Evolutionary conservation across 2,113 vertebrate species (phyloP), one percentile per base, ranked within the genome.

Genomic region (Chascanopsetta lugubris): DNA sequence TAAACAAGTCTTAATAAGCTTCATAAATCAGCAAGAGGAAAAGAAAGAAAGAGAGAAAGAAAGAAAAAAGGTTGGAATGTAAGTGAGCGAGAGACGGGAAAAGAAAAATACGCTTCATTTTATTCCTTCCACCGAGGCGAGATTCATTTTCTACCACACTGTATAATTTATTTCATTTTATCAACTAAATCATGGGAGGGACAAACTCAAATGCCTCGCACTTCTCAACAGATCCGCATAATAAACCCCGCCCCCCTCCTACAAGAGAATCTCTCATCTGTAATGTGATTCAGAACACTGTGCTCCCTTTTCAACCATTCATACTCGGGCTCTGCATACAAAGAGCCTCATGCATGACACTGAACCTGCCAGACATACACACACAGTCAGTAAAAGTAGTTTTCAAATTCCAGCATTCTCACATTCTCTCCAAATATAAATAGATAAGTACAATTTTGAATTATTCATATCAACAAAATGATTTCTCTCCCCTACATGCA

Each of bases 1-100:
- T 86, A 89, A 85, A 88, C 85, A 85, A 77, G 62, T 36, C 51
- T 75, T 86, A 88, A 87, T 88, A 86, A 87, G 84, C 72, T 56
- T 88, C 65, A 29, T 87, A 88, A 86, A 89, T 88, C 87, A 86
- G 68, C 69, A 56, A 32, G 63, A 72, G 70, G 60, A 78, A 48
- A 12, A 24, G 34, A 47, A 58, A 75, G 49, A 75, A 75, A 75
- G 25, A 51, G 49, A 61, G 62, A 76, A 51, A 12, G 11, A n/a
- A 47, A n/a, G 59, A 75, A 47, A 76, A 9, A 75, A 75, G 25
- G 46, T 47, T 55, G 55, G 69, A 51, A 36, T 54, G 63, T 49
- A 5, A 32, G 49, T 47, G 45, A 20, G 27, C 66, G 51, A 71
- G 46, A 42, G 12, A 69, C 36, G 42, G 27, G 51, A 46, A 73